Base-by-base conservation (phyloP, 2,888 invertebrate species). In the Marronus borbonicus region DNA sequence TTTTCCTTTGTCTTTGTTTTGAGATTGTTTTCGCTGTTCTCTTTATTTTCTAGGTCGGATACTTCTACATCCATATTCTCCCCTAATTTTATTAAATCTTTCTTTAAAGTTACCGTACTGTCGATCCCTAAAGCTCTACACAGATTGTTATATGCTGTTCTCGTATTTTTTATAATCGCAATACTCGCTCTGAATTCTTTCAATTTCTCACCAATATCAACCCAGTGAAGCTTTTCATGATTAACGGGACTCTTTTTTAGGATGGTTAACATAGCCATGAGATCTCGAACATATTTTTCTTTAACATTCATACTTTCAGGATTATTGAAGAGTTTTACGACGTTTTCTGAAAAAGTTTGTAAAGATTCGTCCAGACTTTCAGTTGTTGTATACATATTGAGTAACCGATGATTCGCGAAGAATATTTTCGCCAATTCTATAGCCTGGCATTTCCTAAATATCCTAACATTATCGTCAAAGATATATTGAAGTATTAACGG, bases 381-480 rank as follows among this genome's bases (percentile, higher is more conserved):
- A 39, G 81, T 83, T 17, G 88, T 82, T 20, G 85, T 84, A n/a
- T 89, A 88, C 10, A 86, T 87, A 80, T 79, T 82, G 44, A 90
- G 85, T 55, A 90, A 85, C 83, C 92, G 90, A 14, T 91, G 87
- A 82, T 93, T 92, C 68, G 90, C 89, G 85, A 93, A 94, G 81
- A 94, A 93, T 2, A 92, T 89, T n/a, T 89, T 88, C 65, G 94
- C 85, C 78, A 95, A 87, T 84, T 94, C 93, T 1, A 93, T 84
- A 0, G 93, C 93, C 88, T 94, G 94, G 80, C 91, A 92, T 62
- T 93, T 90, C 31, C 93, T 90, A 83, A 92, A 94, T 44, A 92
- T 92, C 79, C 94, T 90, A 2, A 93, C 91, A 24, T 90, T 90
- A 20, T 88, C 86, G 76, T 91, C 90, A 79, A 94, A 93, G 75